Base-by-base conservation (phyloP, 2,888 invertebrate genomes). In the Sinohyriopsis cumingii region DNA sequence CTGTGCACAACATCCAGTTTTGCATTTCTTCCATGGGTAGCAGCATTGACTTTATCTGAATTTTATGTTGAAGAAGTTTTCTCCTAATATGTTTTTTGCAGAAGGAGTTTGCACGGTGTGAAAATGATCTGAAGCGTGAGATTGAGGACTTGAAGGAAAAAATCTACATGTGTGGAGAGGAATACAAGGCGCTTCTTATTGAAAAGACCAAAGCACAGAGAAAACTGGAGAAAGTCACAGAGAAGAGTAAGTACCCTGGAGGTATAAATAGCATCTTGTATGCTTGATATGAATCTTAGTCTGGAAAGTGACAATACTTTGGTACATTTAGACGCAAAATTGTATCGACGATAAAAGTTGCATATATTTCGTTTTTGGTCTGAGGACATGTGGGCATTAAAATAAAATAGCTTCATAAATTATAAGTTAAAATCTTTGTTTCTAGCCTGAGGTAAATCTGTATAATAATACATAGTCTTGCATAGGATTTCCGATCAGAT, bases 121-220 rank as follows among this genome's bases (percentile, higher is more conserved):
- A 82, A 59, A 71, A 75, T 24, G 85, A 86, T 28, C 73, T 86
- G 72, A 65, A 72, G 55, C 74, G 84, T 15, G 87, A 87, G 69
- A 80, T 82, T 5, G 78, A 81, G 45, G 87, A 87, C 63, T 67
- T 87, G 65, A 84, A 82, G 68, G 86, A 86, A 45, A 78, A 87
- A 68, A 82, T 88, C 19, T 71, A 70, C 15, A 86, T 87, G 87
- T 86, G 86, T 25, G 82, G 84, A 15, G 85, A 84, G 59, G 86
- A 86, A 62, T 88, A 87, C 76, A 85, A 85, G 68, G 73, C 73
- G 15, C 71, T 86, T 60, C 86, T 82, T 68, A 72, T 83, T 18
- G 86, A 88, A 69, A 86, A 85, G 65, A 77, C 69, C 20, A 83
- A 81, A 67, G 74, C 85, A 19, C 77, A 82, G 72, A 80, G 72